These are phyloP conservation scores for Morinoia aosen DNA, from an alignment of 2,888 invertebrate genomes.

Conservation along the genomic window DNA sequence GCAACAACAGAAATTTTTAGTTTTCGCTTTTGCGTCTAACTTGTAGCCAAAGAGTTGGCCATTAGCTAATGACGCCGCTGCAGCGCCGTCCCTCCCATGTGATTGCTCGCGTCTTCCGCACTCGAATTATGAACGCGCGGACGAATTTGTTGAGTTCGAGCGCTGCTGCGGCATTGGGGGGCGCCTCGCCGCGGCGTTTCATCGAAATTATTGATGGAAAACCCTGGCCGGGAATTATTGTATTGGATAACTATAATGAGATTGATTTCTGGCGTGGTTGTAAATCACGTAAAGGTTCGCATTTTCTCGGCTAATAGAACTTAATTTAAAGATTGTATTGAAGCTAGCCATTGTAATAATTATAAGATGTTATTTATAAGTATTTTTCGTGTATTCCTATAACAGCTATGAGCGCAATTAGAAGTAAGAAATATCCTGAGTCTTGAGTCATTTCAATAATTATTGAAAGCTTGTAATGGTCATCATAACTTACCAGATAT, in stretches of 20 bases:
- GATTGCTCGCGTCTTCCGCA: conserved; percentile 13
- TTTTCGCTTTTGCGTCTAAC: conserved; percentile 18
- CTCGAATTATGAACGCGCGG: background rate
- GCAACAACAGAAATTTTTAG: conserved; percentile 33
- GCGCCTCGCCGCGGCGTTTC: background rate
- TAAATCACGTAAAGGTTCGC: background rate
- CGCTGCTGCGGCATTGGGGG: background rate
- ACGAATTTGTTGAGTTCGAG: conserved; percentile 1
- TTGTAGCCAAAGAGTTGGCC: conserved; percentile 33
- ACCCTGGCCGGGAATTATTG: background rate
- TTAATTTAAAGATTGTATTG: background rate
- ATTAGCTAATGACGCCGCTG: conserved; percentile 38
- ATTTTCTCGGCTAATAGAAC: background rate
- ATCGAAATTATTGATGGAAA: conserved; percentile 10
- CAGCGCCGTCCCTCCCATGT: background rate
- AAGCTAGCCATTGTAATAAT: too few relatives aligned
- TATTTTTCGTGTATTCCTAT: too few relatives aligned
- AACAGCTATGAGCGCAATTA: too few relatives aligned
- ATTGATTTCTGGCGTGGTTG: background rate
- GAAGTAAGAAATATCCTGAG: too few relatives aligned
- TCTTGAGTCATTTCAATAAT: too few relatives aligned
- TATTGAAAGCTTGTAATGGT: too few relatives aligned
- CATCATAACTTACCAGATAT: too few relatives aligned
- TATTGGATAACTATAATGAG: background rate
- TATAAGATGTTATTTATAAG: too few relatives aligned